These are phyloP conservation scores for Sterrhoptilus dennistouni DNA, from an alignment of 2,113 vertebrate genomes.

Conservation along the genomic window DNA sequence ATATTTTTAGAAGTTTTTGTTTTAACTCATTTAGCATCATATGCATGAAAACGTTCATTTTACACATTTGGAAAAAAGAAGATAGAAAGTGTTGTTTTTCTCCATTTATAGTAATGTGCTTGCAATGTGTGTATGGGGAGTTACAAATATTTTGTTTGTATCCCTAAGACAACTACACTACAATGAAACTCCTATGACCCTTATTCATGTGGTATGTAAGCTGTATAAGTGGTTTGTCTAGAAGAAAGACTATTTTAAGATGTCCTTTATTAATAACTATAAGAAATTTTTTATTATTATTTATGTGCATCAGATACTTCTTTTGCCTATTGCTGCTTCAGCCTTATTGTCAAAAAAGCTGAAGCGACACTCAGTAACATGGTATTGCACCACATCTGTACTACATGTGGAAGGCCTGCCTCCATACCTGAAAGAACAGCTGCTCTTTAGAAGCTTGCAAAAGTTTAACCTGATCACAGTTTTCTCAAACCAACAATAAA, in stretches of 20 bases:
- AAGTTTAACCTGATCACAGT: background rate
- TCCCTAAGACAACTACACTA: background rate
- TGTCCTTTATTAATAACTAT: background rate
- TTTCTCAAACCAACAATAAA: background rate
- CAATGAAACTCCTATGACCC: background rate
- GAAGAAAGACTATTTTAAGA: background rate
- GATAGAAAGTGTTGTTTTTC: background rate
- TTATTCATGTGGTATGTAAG: background rate
- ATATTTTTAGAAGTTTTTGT: background rate
- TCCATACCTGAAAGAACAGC: background rate
- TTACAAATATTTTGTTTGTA: background rate
- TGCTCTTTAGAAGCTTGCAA: background rate
- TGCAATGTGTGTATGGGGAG: background rate
- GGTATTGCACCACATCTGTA: background rate
- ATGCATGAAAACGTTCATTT: background rate
- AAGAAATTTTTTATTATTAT: background rate
- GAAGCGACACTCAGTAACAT: accelerated
- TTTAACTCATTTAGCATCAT: background rate
- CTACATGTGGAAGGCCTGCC: background rate
- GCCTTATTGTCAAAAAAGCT: background rate
- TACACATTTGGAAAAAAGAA: background rate
- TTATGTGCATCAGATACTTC: background rate
- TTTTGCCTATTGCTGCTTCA: background rate
- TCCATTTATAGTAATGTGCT: background rate
- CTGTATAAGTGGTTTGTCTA: background rate